These are phyloP conservation scores for Cenopis cana DNA, from an alignment of 2,888 invertebrate species.

Conservation along the genomic window DNA sequence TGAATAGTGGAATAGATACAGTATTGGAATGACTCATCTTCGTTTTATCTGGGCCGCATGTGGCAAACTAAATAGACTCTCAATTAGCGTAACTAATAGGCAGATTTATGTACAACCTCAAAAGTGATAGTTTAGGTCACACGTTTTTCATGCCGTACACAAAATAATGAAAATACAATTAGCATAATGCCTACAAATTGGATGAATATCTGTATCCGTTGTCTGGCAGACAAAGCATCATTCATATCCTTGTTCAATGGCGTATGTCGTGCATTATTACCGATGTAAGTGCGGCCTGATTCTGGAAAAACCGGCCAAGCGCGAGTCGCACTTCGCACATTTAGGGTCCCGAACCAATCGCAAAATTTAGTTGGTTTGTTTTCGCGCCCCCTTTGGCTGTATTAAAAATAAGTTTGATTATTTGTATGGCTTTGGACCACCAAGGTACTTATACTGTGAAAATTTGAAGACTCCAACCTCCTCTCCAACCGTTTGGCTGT, in stretches of 20 bases:
- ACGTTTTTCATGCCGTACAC: not conserved
- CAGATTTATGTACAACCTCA: not conserved
- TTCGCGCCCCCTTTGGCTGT: too few species aligned
- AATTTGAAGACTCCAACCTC: too few species aligned
- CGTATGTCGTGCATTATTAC: conserved; percentile 40
- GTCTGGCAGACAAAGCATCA: conserved; percentile 43
- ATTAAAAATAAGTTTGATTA: too few species aligned
- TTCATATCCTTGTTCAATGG: conserved; percentile 43
- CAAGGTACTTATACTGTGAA: too few species aligned
- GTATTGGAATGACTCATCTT: not conserved
- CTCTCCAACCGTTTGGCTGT: too few species aligned
- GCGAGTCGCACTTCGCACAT: too few species aligned
- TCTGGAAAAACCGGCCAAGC: too few species aligned
- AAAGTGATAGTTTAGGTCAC: not conserved
- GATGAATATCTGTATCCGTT: conserved; percentile 37
- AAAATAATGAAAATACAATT: conserved; percentile 19
- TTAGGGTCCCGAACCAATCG: too few species aligned
- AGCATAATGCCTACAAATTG: conserved; percentile 35
- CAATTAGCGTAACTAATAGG: not conserved
- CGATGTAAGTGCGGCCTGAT: conserved; percentile 20
- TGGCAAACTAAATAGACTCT: not conserved
- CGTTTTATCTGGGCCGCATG: not conserved
- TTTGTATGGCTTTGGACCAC: too few species aligned
- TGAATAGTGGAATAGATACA: too few species aligned
- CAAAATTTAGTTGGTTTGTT: too few species aligned